phyloP scores from a whole-genome alignment of 2,797 vertebrate species.

The Cynopterus sphinx region DNA sequence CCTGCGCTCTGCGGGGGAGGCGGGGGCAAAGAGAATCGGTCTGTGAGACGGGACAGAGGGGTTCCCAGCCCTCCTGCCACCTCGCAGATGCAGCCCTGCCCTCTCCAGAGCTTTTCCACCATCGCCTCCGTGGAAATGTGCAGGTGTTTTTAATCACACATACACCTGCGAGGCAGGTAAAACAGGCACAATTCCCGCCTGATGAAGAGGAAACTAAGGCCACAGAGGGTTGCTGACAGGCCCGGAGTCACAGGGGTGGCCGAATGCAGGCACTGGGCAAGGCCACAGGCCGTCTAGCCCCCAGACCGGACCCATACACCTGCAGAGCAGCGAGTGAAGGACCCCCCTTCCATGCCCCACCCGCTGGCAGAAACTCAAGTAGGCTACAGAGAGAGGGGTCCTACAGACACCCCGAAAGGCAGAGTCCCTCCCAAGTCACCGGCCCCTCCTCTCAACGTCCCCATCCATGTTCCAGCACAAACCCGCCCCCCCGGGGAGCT shows the following conservation, averaged over 20 bases:
- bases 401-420: background rate
- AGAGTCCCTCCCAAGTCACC: background rate
- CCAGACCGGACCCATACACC: background rate
- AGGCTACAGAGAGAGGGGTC: too few species aligned
- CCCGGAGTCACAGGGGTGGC: background rate
- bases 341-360: rapidly evolving
- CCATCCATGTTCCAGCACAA: background rate
- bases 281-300: background rate
- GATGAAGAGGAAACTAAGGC: background rate
- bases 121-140: background rate
- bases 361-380: background rate
- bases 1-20: background rate
- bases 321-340: background rate
- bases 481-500: background rate
- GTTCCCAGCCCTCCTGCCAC: background rate
- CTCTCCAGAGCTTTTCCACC: background rate
- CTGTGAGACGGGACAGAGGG: background rate
- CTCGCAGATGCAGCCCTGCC: background rate
- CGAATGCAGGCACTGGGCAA: background rate
- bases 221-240: background rate
- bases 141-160: background rate
- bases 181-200: background rate
- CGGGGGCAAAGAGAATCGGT: background rate
- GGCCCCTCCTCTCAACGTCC: background rate
- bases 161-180: background rate